Percentiles rank a stretch among this genome's conserved stretches.
Conservation (phyloP, 2,888 invertebrate genomes). For the Lingula anatina region DNA sequence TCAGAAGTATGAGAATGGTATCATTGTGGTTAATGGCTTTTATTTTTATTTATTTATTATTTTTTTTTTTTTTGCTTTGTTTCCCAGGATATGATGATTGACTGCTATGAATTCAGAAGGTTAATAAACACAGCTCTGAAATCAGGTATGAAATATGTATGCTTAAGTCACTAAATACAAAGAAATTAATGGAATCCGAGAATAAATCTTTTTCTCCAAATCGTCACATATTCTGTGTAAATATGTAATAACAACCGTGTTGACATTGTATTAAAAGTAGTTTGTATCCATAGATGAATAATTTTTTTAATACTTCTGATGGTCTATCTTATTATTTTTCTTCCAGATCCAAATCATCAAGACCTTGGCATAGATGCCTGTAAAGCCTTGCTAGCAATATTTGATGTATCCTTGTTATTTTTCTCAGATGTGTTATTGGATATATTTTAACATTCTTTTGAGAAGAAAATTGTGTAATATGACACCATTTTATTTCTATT, state of each 20-base stretch:
- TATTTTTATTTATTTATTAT: constrained; percentile 54
- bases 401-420: constrained; percentile 65
- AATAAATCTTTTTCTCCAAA: not conserved
- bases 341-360: constrained; percentile 55
- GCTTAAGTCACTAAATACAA: not conserved
- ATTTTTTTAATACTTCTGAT: not conserved
- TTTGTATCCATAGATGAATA: too few relatives aligned
- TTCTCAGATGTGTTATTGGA: too few relatives aligned
- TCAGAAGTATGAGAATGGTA: too few relatives aligned
- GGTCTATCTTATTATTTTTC: constrained; percentile 1
- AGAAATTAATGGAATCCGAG: not conserved
- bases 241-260: not conserved
- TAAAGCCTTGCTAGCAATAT: constrained; percentile 88
- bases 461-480: too few relatives aligned
- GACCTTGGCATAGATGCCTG: constrained; percentile 89
- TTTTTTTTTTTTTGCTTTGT: constrained; percentile 86
- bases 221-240: not conserved
- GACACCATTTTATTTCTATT: too few relatives aligned
- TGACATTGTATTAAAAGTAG: too few relatives aligned
- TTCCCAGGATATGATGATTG: constrained; percentile 72
- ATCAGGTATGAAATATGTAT: constrained; percentile 62
- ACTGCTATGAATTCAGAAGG: constrained; percentile 85
- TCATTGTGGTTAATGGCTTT: not conserved
- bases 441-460: too few relatives aligned
- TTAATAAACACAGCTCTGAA: constrained; percentile 70